These are phyloP conservation scores for Erithacus rubecula DNA, from an alignment of 2,797 vertebrate genomes.

Conservation along the genomic window DNA sequence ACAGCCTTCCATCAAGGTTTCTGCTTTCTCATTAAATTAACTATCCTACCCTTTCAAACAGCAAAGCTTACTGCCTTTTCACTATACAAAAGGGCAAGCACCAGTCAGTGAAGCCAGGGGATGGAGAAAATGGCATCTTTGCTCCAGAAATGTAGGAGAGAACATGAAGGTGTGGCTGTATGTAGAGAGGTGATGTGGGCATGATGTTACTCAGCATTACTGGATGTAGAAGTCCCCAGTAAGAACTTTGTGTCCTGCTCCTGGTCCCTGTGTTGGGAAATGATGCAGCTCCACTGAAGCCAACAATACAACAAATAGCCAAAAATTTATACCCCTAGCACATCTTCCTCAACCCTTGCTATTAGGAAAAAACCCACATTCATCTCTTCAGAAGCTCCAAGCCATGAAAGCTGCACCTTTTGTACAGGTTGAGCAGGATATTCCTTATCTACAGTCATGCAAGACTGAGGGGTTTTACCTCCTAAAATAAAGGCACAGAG, in stretches of 20 bases:
- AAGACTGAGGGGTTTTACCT: not conserved
- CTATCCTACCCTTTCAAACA: not conserved
- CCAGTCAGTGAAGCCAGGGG: not conserved
- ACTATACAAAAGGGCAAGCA: not conserved
- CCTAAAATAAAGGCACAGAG: not conserved
- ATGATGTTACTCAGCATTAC: not conserved
- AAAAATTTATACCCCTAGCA: not conserved
- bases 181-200: not conserved
- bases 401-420: not conserved
- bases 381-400: not conserved
- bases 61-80: not conserved
- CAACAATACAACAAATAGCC: not conserved
- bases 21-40: not conserved
- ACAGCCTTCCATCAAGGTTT: not conserved
- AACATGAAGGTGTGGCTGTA: rapidly evolving
- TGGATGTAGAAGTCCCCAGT: not conserved
- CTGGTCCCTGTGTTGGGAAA: not conserved
- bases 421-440: too few relatives aligned
- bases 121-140: not conserved
- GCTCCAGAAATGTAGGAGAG: not conserved
- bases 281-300: not conserved
- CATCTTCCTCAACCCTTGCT: not conserved
- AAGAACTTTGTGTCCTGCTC: not conserved
- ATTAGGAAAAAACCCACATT: not conserved
- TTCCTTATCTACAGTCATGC: not conserved